Conservation (phyloP, 2,797 vertebrate genomes). For the Neoniphon sammara region DNA sequence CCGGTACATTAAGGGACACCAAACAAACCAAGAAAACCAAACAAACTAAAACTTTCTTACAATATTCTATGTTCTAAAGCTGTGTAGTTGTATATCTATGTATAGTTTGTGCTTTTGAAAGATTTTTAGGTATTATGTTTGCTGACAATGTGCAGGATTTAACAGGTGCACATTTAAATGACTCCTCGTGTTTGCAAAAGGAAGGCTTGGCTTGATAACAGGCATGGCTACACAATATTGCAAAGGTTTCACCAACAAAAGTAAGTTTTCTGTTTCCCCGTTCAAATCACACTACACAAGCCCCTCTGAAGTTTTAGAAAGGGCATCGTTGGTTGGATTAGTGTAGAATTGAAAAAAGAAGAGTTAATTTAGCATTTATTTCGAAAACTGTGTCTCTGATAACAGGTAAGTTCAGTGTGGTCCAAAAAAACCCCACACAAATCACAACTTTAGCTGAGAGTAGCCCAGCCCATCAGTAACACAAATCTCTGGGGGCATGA, state of each 20-base stretch:
- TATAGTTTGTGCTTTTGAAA: background rate
- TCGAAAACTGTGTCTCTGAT: background rate
- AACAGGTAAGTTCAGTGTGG: background rate
- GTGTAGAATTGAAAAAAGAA: background rate
- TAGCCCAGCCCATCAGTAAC: background rate
- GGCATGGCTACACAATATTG: conserved; percentile 4
- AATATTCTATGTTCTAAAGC: background rate
- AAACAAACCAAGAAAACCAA: background rate
- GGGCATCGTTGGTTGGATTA: background rate
- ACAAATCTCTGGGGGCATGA: background rate
- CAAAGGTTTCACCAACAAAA: background rate
- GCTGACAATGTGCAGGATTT: background rate
- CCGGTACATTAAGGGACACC: background rate
- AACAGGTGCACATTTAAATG: conserved; percentile 28
- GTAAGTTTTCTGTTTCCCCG: background rate
- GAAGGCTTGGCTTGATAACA: conserved; percentile 38
- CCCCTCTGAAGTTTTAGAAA: background rate
- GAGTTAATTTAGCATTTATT: background rate
- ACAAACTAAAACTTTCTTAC: background rate
- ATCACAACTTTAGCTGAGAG: background rate
- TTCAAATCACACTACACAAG: background rate
- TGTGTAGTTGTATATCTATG: too few species aligned
- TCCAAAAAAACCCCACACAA: background rate
- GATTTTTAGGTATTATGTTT: background rate
- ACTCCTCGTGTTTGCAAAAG: conserved; percentile 57